Conservation (phyloP, 2,888 invertebrate species). For the Caprella mutica region DNA sequence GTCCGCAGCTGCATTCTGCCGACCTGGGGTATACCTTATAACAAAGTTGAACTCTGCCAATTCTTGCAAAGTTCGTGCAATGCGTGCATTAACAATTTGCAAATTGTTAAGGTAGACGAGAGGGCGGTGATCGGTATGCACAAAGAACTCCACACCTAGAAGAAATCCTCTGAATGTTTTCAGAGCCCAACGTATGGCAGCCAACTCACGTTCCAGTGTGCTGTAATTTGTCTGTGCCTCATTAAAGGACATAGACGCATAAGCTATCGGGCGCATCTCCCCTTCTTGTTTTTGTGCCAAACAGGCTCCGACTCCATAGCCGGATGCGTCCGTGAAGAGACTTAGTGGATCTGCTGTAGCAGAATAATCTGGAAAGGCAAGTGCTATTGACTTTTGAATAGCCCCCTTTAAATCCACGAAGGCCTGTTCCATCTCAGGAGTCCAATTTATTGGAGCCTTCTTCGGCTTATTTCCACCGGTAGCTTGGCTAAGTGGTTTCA, state of each 20-base stretch:
- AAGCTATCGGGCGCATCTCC: not conserved
- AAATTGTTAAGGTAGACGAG: not conserved
- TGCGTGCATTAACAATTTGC: not conserved
- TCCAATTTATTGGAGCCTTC: not conserved
- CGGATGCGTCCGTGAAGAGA: not conserved
- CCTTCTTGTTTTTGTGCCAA: not conserved
- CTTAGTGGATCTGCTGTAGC: not conserved
- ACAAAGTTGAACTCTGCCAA: conserved; percentile 1
- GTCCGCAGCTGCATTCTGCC: not conserved
- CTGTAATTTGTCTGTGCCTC: not conserved
- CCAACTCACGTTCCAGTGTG: not conserved
- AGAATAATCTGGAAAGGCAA: not conserved
- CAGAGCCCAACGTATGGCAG: not conserved
- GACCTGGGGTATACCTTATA: not conserved
- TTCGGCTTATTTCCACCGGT: not conserved
- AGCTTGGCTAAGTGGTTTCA: not conserved
- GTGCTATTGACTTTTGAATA: not conserved
- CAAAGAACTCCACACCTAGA: not conserved
- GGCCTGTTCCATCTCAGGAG: not conserved
- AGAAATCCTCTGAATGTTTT: not conserved
- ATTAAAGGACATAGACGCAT: not conserved
- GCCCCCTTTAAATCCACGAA: not conserved
- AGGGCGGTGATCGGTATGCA: not conserved
- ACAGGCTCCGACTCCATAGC: not conserved
- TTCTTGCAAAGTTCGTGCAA: not conserved